Base-by-base conservation (phyloP, 1,140 invertebrate species). In the Brachionus rubens region DNA sequence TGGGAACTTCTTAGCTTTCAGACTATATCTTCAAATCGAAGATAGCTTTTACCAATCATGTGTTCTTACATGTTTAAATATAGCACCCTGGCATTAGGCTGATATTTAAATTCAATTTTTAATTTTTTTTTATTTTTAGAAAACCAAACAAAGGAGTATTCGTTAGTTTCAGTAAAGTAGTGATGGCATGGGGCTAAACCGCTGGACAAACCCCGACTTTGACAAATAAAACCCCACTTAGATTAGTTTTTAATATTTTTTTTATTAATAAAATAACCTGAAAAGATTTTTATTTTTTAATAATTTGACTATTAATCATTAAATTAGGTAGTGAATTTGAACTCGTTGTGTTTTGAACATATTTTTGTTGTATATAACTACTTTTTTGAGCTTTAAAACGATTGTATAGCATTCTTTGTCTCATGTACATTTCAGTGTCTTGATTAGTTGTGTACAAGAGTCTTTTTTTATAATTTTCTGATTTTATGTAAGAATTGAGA, bases 91-190 rank as follows among this genome's bases (percentile, higher is more conserved):
- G n/a, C n/a, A n/a, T n/a, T n/a, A n/a, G n/a, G n/a, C n/a, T n/a
- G n/a, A n/a, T n/a, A n/a, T n/a, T n/a, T n/a, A n/a, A n/a, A n/a
- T n/a, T n/a, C n/a, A n/a, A n/a, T n/a, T n/a, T n/a, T n/a, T n/a
- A n/a, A n/a, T n/a, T n/a, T n/a, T 40, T 77, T 52, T 77, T 78
- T 77, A 47, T 76, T 80, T 82, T 75, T 80, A 85, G 83, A 67
- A 84, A 83, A 81, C 81, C 81, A 19, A 84, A 80, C 77, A 83
- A 83, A 78, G 83, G 83, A 30, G 83, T 84, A 4, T 85, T 85
- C 80, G 83, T 85, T 41, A 80, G 82, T 19, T 85, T 83, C 77
- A 83, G 83, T 79, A 85, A 85, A 76, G 79, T 84, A 7, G 81
- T 85, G 6, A 85, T 85, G 83, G 82, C 81, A 1, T 85, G 82